A percentile compares a stretch with the other conserved stretches of the same genome.
Evolutionary conservation across 2,113 vertebrate species (phyloP).

Genomic region (Petromus typicus): DNA sequence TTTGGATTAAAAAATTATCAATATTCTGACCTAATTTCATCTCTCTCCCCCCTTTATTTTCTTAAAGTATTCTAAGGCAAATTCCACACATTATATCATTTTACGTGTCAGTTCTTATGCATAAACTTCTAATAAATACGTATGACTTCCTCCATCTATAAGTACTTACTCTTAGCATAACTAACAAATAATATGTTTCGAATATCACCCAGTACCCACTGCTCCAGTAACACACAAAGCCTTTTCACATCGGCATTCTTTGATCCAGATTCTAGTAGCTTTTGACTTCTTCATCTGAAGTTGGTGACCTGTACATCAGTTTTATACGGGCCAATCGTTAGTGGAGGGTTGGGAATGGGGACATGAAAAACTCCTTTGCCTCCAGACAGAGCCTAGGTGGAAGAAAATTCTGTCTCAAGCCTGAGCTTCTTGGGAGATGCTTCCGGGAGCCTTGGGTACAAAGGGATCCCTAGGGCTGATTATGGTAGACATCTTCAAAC

Average conservation of each 20-base stretch:
- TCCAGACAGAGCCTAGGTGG: background rate
- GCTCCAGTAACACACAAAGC: background rate
- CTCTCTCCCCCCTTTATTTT: background rate
- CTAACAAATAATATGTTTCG: background rate
- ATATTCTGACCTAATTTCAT: background rate
- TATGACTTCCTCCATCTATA: background rate
- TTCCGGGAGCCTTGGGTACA: background rate
- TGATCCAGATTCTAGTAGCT: background rate
- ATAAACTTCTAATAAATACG: background rate
- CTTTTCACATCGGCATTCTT: background rate
- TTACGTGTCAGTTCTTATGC: background rate
- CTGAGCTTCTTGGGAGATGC: background rate
- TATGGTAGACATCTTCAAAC: background rate
- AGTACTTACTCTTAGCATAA: background rate
- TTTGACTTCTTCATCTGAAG: background rate
- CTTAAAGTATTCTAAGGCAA: background rate
- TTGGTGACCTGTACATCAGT: background rate
- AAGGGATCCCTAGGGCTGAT: fast-evolving
- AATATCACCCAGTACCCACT: background rate
- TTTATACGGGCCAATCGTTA: background rate
- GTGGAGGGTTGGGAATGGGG: no score
- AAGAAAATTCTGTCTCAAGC: background rate
- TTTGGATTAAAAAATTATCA: background rate
- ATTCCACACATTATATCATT: constrained; percentile 17
- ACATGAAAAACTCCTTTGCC: background rate